Evolutionary conservation across 2,797 vertebrate genomes (phyloP).

Genomic region (Galagoides demidoff): DNA sequence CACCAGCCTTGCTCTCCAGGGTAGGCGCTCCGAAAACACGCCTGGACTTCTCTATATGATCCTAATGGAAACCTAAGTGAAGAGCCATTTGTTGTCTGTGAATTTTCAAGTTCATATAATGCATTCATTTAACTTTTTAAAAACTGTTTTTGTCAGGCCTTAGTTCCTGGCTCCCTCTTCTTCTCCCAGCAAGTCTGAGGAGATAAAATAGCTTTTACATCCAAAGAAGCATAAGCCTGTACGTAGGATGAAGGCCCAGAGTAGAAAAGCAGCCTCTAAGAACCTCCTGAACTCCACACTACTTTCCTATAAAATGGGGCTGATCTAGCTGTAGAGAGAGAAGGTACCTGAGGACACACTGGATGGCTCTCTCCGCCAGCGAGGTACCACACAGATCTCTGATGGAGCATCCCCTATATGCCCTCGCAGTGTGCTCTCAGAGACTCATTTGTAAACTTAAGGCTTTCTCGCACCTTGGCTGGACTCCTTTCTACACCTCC

Average conservation of each 20-base stretch:
- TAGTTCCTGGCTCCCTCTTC: not conserved
- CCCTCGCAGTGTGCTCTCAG: not conserved
- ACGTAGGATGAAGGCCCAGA: not conserved
- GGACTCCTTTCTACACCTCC: not conserved
- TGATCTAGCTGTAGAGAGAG: not conserved
- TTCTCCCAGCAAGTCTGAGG: conserved; percentile 20
- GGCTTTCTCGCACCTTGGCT: not conserved
- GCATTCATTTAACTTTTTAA: not conserved
- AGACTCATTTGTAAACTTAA: not conserved
- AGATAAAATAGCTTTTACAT: not conserved
- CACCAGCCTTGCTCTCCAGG: not conserved
- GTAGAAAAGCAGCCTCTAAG: not conserved
- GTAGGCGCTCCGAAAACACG: not conserved
- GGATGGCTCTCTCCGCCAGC: not conserved
- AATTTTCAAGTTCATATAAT: conserved; percentile 57
- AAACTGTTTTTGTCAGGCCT: not conserved
- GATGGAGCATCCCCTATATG: too few relatives aligned
- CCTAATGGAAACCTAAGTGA: not conserved
- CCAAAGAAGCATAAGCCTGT: not conserved
- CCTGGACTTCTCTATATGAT: not conserved
- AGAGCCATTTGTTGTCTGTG: not conserved
- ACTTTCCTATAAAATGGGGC: not conserved
- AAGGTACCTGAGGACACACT: not conserved
- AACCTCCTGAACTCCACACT: not conserved
- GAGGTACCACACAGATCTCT: not conserved